phyloP scores from a whole-genome alignment of 2,888 invertebrate species.

The Aleiodes testaceus region DNA sequence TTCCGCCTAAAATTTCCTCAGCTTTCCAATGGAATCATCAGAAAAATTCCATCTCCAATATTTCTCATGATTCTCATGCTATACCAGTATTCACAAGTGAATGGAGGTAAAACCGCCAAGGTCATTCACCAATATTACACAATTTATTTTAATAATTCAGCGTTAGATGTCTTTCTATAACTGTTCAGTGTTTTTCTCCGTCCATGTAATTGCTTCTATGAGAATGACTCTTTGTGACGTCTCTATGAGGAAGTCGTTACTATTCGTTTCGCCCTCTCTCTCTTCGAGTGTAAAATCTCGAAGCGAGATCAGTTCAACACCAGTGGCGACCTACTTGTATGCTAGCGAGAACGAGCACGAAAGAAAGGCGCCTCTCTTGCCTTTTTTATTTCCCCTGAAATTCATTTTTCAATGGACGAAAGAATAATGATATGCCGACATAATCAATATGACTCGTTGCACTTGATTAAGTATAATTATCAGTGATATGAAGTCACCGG shows the following conservation, averaged over 20 bases:
- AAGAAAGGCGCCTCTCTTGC: conserved; percentile 17
- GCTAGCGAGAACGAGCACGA: background rate
- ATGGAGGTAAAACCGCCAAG: conserved; percentile 9
- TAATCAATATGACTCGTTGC: conserved; percentile 9
- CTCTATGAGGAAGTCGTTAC: conserved; percentile 22
- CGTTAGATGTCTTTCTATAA: conserved; percentile 5
- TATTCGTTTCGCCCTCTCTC: background rate
- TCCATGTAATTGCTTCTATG: background rate
- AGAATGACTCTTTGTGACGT: conserved; percentile 14
- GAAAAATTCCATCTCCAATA: too few relatives aligned
- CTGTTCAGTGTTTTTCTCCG: conserved; percentile 2
- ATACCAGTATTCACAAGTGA: too few relatives aligned
- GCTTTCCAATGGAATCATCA: too few relatives aligned
- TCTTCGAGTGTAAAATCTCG: conserved; percentile 26
- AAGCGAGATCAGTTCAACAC: conserved; percentile 12
- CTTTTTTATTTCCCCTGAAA: background rate
- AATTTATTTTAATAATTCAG: conserved; percentile 20
- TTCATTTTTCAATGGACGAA: background rate
- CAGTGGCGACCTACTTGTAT: conserved; percentile 24
- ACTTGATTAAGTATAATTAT: conserved; percentile 18
- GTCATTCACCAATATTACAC: conserved; percentile 18
- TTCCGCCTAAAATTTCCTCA: too few relatives aligned
- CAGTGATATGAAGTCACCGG: conserved; percentile 10
- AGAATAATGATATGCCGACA: background rate
- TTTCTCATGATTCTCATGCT: too few relatives aligned